phyloP scores from a whole-genome alignment of 2,797 vertebrate species.

The Phrynocephalus forsythii region DNA sequence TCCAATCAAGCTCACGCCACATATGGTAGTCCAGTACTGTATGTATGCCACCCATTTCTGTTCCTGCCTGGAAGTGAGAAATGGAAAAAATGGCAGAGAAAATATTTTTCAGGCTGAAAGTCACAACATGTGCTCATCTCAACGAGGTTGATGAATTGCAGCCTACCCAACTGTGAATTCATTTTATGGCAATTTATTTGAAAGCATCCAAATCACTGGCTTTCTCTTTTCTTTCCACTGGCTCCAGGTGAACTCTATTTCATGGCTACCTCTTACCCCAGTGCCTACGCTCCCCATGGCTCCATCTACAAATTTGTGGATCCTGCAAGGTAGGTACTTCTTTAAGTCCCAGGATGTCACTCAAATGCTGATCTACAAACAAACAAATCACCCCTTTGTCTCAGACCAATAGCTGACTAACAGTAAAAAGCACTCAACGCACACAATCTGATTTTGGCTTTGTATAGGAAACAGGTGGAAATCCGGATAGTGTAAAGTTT shows the following conservation, averaged over 20 bases:
- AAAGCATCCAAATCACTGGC: neutral
- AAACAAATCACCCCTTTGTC: neutral
- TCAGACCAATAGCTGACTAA: neutral
- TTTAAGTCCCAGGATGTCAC: conserved; percentile 17
- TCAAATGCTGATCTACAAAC: neutral
- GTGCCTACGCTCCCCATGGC: conserved; percentile 78
- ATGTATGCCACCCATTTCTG: neutral
- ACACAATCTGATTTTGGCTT: neutral
- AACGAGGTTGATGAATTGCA: neutral
- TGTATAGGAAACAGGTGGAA: neutral
- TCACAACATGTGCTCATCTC: neutral
- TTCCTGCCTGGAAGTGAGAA: neutral
- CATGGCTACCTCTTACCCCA: conserved; percentile 85
- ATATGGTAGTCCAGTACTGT: neutral
- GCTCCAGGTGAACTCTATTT: conserved; percentile 87
- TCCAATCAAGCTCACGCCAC: neutral
- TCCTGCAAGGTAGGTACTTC: conserved; percentile 83
- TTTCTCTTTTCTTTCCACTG: neutral
- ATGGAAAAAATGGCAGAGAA: neutral
- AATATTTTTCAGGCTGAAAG: neutral
- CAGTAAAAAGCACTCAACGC: no score
- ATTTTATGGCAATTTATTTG: conserved; percentile 2
- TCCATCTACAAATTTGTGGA: conserved; percentile 87
- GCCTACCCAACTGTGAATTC: neutral
- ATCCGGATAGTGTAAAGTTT: neutral